Evolutionary conservation across 2,797 vertebrate genomes (phyloP), one percentile per base, ranked within the genome.

Genomic region (Pseudopleuronectes americanus): DNA sequence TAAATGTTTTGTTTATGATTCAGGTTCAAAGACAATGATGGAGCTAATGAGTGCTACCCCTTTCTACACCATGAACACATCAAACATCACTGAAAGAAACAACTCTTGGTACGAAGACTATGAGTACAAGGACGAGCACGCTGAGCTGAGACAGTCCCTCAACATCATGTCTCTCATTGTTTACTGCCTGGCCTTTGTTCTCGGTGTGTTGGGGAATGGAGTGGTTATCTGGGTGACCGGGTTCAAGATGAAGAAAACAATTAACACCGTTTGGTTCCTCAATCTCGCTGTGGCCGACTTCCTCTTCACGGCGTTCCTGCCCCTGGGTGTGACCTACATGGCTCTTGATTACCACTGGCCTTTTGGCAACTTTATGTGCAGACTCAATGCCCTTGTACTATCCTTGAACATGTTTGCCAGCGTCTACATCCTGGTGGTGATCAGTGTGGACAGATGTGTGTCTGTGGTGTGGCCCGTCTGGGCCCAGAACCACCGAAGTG

Each of bases 381-480:
- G 96, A 67, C 70, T 97, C 33, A 96, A 96, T 91, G 96, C 92
- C 84, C 92, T 94, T 2, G 74, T 96, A 0, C 92, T 90, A 0
- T 96, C 96, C 65, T 91, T 97, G 41, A 97, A 97, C 88, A 95
- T 97, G 94, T 97, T 96, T 6, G 94, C 95, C 74, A 97, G 96
- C 0, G 95, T 97, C 62, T 97, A 96, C 91, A 94, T 96, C 48
- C 87, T 97, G 85, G 94, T 92, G 0, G 92, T 96, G 83, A 97
- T 97, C 91, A 97, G 96, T 62, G 76, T 95, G 47, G 96, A 97
- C 77, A 95, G 96, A 62, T 97, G 93, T 0, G 38, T 96, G 56
- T 96, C 95, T 0, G 96, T 97, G 77, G 93, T 95, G 31, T 91
- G 87, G 76, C 96, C 96, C 0, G 81, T 97, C 65, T 97, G 96